Base-by-base conservation (phyloP, 1,140 invertebrate species). In the Meloidogyne chitwoodi region DNA sequence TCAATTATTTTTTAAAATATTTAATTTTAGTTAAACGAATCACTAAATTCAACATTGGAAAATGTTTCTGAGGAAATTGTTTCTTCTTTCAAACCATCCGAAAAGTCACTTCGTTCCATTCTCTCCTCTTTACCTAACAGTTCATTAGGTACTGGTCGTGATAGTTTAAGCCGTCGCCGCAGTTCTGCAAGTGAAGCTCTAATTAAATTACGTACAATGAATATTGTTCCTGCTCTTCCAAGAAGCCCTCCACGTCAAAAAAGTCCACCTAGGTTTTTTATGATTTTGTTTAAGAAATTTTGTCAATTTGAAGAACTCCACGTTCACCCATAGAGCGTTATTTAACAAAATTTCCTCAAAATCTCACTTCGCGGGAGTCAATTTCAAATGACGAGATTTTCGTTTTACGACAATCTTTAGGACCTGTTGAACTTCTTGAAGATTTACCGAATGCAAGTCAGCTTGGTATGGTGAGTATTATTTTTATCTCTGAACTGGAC, bases 71-170 rank as follows among this genome's bases (percentile, higher is more conserved):
- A 41, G 4, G 65, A 16, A 19, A 16, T 31, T 66, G 22, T 41
- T 66, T 41, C 34, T 66, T 41, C 70, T 61, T 73, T 73, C 56
- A 73, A 73, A 31, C 70, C 70, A 38, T 73, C 70, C 2, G 70
- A 73, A 11, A 73, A 73, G 10, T 73, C 70, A 16, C 48, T 73
- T 61, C 70, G n/a, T 24, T 73, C 70, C n/a, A 73, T 73, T 73
- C 56, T 73, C 12, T 56, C 48, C 8, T 63, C 70, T 0, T 12
- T 62, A 12, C 70, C 34, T 8, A 56, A 29, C 12, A 72, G 26
- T 29, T 56, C 38, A 19, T 12, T 72, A 22, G 38, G 26, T 19
- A 73, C 70, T 38, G 68, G 41, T 6, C 70, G 70, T 22, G 70
- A 73, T 14, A 73, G 70, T 38, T 26, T 73, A 61, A 64, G 70